These are phyloP conservation scores for Nyctereutes procyonoides DNA, from an alignment of 2,113 vertebrate species.

Conservation along the genomic window DNA sequence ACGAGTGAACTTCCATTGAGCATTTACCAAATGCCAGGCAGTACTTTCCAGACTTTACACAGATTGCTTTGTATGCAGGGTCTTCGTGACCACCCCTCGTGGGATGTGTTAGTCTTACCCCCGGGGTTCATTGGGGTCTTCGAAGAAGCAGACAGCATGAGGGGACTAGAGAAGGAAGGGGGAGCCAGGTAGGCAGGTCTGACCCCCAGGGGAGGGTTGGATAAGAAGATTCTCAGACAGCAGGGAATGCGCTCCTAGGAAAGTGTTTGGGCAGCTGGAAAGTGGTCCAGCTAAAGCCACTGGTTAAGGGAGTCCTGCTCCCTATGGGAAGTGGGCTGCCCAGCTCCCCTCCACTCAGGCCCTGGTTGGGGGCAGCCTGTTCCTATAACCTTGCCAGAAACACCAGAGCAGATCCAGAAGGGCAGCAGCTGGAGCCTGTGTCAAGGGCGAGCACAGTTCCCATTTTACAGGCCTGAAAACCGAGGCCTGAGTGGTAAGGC, in stretches of 20 bases:
- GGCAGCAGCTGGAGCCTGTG: not conserved
- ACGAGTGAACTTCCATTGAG: not conserved
- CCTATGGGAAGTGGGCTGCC: fast-evolving
- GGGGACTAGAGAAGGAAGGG: not conserved
- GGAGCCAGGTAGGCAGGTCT: not conserved
- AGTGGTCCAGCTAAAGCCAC: not conserved
- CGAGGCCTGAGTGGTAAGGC: not conserved
- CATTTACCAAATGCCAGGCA: not conserved
- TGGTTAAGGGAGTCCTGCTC: not conserved
- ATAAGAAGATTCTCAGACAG: not conserved
- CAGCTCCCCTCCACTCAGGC: not conserved
- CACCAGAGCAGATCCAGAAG: not conserved
- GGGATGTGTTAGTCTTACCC: not conserved
- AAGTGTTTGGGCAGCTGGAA: not conserved
- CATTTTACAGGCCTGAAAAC: not conserved
- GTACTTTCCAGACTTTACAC: not conserved
- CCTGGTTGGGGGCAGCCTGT: not conserved
- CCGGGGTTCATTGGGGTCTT: not conserved
- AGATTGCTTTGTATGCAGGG: not conserved
- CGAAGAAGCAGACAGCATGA: not conserved
- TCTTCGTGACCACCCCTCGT: not conserved
- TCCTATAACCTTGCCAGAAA: not conserved
- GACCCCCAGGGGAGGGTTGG: not conserved
- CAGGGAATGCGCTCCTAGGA: not conserved
- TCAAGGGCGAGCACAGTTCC: not conserved